Conservation (phyloP, 2,888 invertebrate genomes). For the Eustalomyia histrio region DNA sequence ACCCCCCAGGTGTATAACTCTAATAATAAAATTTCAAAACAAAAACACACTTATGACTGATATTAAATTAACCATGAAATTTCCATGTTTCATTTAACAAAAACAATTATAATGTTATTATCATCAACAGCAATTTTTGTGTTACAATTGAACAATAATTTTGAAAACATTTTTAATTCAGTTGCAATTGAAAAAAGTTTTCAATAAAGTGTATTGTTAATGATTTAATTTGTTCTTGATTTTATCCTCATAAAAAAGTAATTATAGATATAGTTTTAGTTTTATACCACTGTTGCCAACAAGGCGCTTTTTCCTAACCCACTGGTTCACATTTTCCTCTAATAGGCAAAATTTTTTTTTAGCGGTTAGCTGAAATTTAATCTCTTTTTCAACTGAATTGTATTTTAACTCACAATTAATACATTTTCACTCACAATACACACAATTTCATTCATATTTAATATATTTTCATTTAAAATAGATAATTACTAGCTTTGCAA, state of each 20-base stretch:
- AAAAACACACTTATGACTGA: conserved; percentile 13
- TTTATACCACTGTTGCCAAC: too few relatives aligned
- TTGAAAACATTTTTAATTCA: background rate
- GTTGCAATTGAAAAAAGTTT: background rate
- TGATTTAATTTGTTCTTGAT: background rate
- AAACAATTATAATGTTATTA: conserved; percentile 20
- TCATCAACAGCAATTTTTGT: conserved; percentile 8
- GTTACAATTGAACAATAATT: conserved; percentile 4
- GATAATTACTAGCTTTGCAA: too few relatives aligned
- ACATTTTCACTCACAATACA: too few relatives aligned
- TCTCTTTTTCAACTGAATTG: too few relatives aligned
- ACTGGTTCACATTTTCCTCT: too few relatives aligned
- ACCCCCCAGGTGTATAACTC: background rate
- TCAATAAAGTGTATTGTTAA: background rate
- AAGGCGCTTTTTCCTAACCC: too few relatives aligned
- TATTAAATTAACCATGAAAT: conserved; percentile 48
- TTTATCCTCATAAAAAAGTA: background rate
- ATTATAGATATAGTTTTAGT: background rate
- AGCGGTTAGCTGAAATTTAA: too few relatives aligned
- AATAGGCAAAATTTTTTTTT: too few relatives aligned
- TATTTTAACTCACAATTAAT: too few relatives aligned
- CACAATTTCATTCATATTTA: too few relatives aligned
- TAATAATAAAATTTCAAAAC: background rate
- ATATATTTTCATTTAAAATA: too few relatives aligned
- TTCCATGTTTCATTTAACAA: conserved; percentile 48